Evolutionary conservation across 1,140 invertebrate genomes (phyloP).

Genomic region (Apis mellifera): DNA sequence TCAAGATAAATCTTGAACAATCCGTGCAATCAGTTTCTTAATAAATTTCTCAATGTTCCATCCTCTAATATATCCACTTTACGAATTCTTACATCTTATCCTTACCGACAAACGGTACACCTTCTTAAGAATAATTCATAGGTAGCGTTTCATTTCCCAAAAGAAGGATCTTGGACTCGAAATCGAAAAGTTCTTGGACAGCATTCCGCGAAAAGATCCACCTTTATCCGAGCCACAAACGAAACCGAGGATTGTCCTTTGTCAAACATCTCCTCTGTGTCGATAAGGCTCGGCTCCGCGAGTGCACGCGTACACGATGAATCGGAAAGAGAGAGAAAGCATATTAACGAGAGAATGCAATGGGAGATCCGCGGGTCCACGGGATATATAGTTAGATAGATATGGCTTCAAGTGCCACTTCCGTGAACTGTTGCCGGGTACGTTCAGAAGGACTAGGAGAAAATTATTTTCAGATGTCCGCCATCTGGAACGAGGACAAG

Average conservation of each 20-base stretch:
- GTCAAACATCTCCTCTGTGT: neutral
- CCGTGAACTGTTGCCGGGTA: neutral
- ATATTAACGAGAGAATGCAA: neutral
- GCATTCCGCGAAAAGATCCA: neutral
- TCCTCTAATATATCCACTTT: neutral
- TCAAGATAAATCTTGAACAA: too few species aligned
- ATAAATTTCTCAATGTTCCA: constrained; percentile 26
- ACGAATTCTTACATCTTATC: too few species aligned
- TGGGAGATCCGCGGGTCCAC: neutral
- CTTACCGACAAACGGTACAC: neutral
- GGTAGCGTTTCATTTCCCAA: neutral
- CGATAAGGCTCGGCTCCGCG: neutral
- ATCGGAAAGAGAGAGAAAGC: too few species aligned
- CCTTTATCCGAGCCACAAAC: neutral
- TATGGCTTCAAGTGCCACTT: neutral
- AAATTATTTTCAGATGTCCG: constrained; percentile 37
- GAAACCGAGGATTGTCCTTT: neutral
- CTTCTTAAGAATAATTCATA: neutral
- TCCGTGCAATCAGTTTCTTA: neutral
- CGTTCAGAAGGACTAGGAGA: neutral
- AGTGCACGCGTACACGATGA: neutral
- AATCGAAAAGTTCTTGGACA: neutral
- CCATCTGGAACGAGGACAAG: constrained; percentile 18
- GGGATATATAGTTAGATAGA: neutral
- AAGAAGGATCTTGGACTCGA: neutral